Conservation (phyloP, 64 coral and sea anemone species). For the Dendrophyllia cribrosa region DNA sequence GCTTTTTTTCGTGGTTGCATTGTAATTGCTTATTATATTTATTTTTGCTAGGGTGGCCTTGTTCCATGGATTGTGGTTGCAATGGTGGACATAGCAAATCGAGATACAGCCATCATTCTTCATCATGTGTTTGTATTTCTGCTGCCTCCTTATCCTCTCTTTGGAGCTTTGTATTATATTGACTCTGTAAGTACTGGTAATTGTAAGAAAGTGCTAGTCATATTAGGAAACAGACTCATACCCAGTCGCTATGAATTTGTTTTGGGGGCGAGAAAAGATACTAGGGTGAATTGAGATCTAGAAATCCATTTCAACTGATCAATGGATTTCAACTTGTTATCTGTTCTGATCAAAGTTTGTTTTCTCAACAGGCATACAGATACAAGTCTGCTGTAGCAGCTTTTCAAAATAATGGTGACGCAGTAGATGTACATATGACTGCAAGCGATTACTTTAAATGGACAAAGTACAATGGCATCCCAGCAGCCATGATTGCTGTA, state of each 20-base stretch:
- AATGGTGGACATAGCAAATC: conserved; percentile 77
- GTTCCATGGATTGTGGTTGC: conserved; percentile 68
- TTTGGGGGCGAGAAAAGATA: no score
- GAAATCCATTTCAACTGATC: no score
- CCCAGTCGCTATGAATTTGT: no score
- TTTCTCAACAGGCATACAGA: background rate
- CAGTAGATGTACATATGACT: conserved; percentile 65
- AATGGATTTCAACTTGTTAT: no score
- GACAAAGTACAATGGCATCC: conserved; percentile 87
- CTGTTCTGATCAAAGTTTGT: background rate
- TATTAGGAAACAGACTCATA: no score
- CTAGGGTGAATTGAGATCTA: no score
- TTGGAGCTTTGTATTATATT: conserved; percentile 90
- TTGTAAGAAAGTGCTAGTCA: background rate
- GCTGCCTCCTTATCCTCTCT: conserved; percentile 69
- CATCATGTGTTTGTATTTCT: conserved; percentile 67
- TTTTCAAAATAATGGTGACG: conserved; percentile 11
- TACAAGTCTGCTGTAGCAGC: background rate
- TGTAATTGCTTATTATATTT: background rate
- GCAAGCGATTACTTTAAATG: conserved; percentile 84
- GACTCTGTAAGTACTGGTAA: conserved; percentile 53
- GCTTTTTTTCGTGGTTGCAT: background rate
- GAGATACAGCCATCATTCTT: conserved; percentile 65
- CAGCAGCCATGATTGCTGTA: conserved; percentile 72
- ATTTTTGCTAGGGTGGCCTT: conserved; percentile 53